Evolutionary conservation across 2,888 invertebrate genomes (phyloP).

Genomic region (Orthonevra nobilis): DNA sequence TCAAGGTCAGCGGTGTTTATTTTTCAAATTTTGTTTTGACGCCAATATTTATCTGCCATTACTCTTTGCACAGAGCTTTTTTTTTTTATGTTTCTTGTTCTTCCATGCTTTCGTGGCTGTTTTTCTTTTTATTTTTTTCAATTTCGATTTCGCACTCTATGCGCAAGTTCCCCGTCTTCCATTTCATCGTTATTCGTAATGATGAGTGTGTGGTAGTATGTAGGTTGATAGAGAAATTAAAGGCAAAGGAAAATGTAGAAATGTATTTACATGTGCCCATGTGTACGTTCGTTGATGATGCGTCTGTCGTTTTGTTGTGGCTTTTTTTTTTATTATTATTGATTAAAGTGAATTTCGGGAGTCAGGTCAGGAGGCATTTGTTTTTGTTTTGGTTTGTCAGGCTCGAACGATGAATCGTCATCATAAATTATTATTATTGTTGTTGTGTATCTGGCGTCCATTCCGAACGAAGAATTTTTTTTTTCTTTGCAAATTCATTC

Average conservation of each 20-base stretch:
- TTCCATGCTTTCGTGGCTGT: conserved; percentile 4
- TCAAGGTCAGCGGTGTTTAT: conserved; percentile 80
- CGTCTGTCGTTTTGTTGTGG: conserved; percentile 21
- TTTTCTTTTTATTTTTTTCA: neutral
- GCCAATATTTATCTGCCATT: conserved; percentile 42
- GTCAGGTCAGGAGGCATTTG: too few relatives aligned
- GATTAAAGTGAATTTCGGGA: too few relatives aligned
- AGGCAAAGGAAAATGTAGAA: neutral
- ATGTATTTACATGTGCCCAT: neutral
- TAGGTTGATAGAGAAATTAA: neutral
- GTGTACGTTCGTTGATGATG: too few relatives aligned
- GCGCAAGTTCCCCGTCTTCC: conserved; percentile 45
- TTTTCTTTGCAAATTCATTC: too few relatives aligned
- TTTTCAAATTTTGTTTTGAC: conserved; percentile 79
- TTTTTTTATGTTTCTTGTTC: conserved; percentile 1
- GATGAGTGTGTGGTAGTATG: neutral
- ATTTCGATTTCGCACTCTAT: conserved; percentile 34
- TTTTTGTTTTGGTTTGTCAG: too few relatives aligned
- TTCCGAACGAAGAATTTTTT: too few relatives aligned
- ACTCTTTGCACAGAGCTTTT: conserved; percentile 31
- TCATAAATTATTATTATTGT: too few relatives aligned
- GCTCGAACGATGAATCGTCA: too few relatives aligned
- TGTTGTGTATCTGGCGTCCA: too few relatives aligned
- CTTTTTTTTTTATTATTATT: conserved; percentile 54
- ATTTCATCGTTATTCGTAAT: conserved; percentile 28